Conservation (phyloP, 1,140 invertebrate species). For the Leptopilina boulardi region DNA sequence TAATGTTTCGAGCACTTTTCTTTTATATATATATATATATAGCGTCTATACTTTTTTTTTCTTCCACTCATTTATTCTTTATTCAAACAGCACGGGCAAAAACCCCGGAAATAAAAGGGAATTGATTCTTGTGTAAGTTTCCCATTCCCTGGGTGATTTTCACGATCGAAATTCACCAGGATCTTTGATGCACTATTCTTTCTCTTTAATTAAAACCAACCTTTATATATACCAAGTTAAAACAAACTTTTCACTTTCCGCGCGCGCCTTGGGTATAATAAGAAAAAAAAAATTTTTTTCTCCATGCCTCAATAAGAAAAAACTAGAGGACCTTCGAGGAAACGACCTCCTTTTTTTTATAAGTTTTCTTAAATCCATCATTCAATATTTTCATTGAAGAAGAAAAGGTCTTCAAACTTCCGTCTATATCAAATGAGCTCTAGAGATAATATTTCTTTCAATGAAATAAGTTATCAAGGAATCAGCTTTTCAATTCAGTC, state of each 20-base stretch:
- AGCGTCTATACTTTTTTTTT: neutral
- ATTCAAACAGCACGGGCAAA: slow-evolving; percentile 3
- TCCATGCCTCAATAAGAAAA: slow-evolving; percentile 3
- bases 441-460: slow-evolving; percentile 7
- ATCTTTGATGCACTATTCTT: slow-evolving; percentile 18
- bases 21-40: neutral
- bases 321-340: slow-evolving; percentile 25
- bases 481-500: neutral
- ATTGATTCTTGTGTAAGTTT: slow-evolving; percentile 26
- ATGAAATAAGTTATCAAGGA: neutral
- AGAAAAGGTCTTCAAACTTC: slow-evolving; percentile 9
- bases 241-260: slow-evolving; percentile 30
- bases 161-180: slow-evolving; percentile 2
- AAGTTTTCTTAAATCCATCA: slow-evolving; percentile 28
- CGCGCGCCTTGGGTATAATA: neutral
- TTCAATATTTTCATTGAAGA: slow-evolving; percentile 19
- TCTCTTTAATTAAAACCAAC: slow-evolving; percentile 25
- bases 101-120: slow-evolving; percentile 6
- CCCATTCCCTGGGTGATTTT: slow-evolving; percentile 3
- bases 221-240: slow-evolving; percentile 25
- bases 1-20: slow-evolving; percentile 54
- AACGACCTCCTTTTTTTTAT: slow-evolving; percentile 4
- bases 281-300: slow-evolving; percentile 22
- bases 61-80: slow-evolving; percentile 26
- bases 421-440: neutral